phyloP scores from a whole-genome alignment of 2,888 invertebrate genomes.

The Alcis repandata region DNA sequence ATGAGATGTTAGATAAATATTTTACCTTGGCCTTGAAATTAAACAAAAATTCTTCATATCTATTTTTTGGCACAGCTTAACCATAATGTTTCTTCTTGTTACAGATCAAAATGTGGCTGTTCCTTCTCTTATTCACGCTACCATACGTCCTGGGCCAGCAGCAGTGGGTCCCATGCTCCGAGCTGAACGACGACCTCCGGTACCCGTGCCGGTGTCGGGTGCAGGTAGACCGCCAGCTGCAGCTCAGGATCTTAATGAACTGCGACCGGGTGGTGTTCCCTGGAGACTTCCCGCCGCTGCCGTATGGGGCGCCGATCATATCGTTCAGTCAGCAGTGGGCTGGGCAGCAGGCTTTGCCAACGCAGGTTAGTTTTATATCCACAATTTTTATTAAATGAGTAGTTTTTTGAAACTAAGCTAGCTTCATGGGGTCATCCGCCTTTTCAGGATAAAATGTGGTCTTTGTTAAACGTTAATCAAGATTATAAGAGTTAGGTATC shows the following conservation, averaged over 20 bases:
- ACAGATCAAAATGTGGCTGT: slow-evolving; percentile 72
- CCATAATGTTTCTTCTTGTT: slow-evolving; percentile 47
- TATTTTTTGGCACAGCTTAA: too few relatives aligned
- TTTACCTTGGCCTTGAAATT: too few relatives aligned
- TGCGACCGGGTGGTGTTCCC: slow-evolving; percentile 94
- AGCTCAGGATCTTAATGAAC: slow-evolving; percentile 89
- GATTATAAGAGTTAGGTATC: too few relatives aligned
- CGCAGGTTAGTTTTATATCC: slow-evolving; percentile 85
- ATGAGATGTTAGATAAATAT: too few relatives aligned
- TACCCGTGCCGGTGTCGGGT: slow-evolving; percentile 89
- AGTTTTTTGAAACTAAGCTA: background rate
- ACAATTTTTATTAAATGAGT: background rate
- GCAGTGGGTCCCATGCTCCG: slow-evolving; percentile 91
- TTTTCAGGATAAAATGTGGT: too few relatives aligned
- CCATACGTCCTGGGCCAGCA: slow-evolving; percentile 68
- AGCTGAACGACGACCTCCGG: slow-evolving; percentile 91
- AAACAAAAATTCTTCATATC: too few relatives aligned
- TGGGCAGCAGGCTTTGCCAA: slow-evolving; percentile 93
- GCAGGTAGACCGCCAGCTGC: slow-evolving; percentile 81
- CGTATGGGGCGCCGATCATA: slow-evolving; percentile 93
- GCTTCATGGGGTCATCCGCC: too few relatives aligned
- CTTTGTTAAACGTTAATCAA: too few relatives aligned
- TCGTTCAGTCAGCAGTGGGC: slow-evolving; percentile 92
- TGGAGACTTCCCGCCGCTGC: slow-evolving; percentile 91
- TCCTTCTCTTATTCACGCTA: slow-evolving; percentile 67